Conservation (phyloP, 2,888 invertebrate species). For the Cryptocephalus primarius region DNA sequence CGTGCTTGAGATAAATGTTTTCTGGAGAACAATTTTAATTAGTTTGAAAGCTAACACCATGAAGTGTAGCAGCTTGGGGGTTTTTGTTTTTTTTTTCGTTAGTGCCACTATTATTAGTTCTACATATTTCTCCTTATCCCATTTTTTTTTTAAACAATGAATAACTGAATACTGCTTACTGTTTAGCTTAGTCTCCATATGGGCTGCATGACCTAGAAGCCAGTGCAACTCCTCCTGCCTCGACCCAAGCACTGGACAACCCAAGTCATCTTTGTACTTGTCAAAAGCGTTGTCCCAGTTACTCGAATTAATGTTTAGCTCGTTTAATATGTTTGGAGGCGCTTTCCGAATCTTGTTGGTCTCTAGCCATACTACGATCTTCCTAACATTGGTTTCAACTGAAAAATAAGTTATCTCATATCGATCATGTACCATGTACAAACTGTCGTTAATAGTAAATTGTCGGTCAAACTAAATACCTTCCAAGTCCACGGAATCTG, state of each 20-base stretch:
- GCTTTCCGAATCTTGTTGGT: constrained; percentile 87
- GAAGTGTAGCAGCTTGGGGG: neutral
- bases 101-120: too few species aligned
- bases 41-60: constrained; percentile 4
- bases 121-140: too few species aligned
- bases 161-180: constrained; percentile 37
- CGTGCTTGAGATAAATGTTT: constrained; percentile 58
- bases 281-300: constrained; percentile 63
- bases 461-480: constrained; percentile 40
- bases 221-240: constrained; percentile 68
- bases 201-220: constrained; percentile 73
- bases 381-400: constrained; percentile 74
- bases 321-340: constrained; percentile 67
- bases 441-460: constrained; percentile 3
- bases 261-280: constrained; percentile 64
- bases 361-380: constrained; percentile 81
- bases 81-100: too few species aligned
- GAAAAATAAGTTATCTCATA: constrained; percentile 19
- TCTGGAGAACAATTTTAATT: constrained; percentile 41
- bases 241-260: constrained; percentile 54
- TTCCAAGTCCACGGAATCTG: constrained; percentile 56
- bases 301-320: constrained; percentile 52
- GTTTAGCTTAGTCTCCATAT: constrained; percentile 74
- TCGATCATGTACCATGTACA: too few species aligned
- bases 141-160: too few species aligned